Base-by-base conservation (phyloP, 2,113 vertebrate species). In the Cyanoderma ruficeps region DNA sequence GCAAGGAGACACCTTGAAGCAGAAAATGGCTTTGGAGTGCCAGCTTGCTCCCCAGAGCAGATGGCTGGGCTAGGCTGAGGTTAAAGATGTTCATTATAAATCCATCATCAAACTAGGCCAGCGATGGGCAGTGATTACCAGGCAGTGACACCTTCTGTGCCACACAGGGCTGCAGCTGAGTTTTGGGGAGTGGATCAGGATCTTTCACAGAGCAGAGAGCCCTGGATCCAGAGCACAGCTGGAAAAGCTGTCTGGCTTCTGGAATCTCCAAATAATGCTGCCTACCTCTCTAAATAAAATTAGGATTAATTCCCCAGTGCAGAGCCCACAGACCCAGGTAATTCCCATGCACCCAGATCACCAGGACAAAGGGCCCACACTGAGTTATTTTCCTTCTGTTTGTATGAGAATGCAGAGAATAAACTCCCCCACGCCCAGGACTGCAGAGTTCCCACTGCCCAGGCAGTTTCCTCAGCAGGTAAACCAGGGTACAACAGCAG, bases 61-160 rank as follows among this genome's bases (percentile, higher is more conserved):
- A 97, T 96, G 94, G 96, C 89, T 95, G 93, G 81, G 87, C 87
- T 87, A 57, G 94, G 91, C 94, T 85, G 90, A 81, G 87, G 85
- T 87, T 89, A 94, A 83, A 91, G 93, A 88, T 57, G 16, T 67
- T 96, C 85, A 93, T 90, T 90, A 96, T 15, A 90, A 95, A 96
- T 59, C 91, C 91, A 79, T 68, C 79, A 71, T 20, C 92, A 93
- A 97, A 96, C 30, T 94, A 90, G 95, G 93, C 79, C 96, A 94
- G 59, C 12, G 61, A 83, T 86, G 65, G 55, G 4, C 69, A 59
- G 42, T 27, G 87, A 81, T 86, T 25, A 47, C n/a, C 70, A 56
- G 87, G 24, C 76, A 91, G 83, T 52, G 81, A 57, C 75, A 83
- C 75, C n/a, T 67, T 33, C 44, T n/a, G 2, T 15, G 42, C 47